phyloP scores from a whole-genome alignment of 1,140 invertebrate genomes.

The Apis laboriosa region DNA sequence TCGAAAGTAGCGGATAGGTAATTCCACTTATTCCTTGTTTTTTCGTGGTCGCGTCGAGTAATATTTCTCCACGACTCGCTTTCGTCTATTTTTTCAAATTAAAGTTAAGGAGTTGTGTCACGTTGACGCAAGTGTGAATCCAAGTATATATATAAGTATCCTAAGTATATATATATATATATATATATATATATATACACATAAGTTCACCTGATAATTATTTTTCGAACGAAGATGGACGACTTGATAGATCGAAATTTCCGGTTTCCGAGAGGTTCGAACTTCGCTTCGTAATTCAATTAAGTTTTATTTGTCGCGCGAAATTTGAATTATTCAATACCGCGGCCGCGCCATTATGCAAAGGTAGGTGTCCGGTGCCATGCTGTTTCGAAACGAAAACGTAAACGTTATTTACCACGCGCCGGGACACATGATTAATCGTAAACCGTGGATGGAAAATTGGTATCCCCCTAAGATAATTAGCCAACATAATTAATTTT shows the following conservation, averaged over 20 bases:
- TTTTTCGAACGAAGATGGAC: background rate
- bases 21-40: background rate
- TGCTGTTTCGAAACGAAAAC: slow-evolving; percentile 52
- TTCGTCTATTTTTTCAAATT: background rate
- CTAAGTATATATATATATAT: too few relatives aligned
- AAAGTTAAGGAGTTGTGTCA: background rate
- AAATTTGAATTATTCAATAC: slow-evolving; percentile 30
- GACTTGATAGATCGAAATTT: background rate
- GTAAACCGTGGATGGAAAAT: slow-evolving; percentile 73
- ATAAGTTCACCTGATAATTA: background rate
- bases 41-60: background rate
- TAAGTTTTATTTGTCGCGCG: slow-evolving; percentile 10
- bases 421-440: slow-evolving; percentile 70
- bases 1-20: too few relatives aligned
- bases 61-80: background rate
- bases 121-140: too few relatives aligned
- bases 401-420: slow-evolving; percentile 58
- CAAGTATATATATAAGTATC: too few relatives aligned
- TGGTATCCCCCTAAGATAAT: slow-evolving; percentile 74
- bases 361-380: slow-evolving; percentile 9
- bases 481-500: slow-evolving; percentile 75
- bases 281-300: slow-evolving; percentile 8
- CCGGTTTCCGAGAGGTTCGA: background rate
- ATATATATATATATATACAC: too few relatives aligned
- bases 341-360: slow-evolving; percentile 8